phyloP scores from a whole-genome alignment of 2,888 invertebrate species.

The Lasiommata megera region DNA sequence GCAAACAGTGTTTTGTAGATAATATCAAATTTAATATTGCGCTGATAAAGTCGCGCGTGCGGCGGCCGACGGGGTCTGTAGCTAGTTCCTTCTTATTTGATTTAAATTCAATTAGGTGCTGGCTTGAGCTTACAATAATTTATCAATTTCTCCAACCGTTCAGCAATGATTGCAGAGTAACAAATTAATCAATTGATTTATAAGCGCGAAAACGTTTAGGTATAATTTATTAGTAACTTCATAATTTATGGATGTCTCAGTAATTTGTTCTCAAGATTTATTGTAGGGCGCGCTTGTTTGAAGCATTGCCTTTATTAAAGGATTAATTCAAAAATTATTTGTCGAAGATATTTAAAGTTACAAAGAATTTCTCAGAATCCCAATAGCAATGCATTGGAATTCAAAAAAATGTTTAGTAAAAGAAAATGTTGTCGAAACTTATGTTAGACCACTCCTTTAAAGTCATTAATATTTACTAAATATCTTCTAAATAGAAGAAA shows the following conservation, averaged over 20 bases:
- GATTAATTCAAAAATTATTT: neutral
- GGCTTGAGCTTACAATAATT: neutral
- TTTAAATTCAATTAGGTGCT: neutral
- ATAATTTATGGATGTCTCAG: conserved; percentile 4
- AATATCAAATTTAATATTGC: too few relatives aligned
- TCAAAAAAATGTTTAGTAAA: too few relatives aligned
- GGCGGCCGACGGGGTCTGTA: too few relatives aligned
- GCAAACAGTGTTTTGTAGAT: too few relatives aligned
- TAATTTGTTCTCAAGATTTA: conserved; percentile 2
- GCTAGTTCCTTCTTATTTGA: neutral
- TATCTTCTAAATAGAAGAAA: too few relatives aligned
- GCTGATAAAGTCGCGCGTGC: too few relatives aligned
- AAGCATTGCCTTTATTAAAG: neutral
- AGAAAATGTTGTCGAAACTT: too few relatives aligned
- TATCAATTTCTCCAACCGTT: neutral
- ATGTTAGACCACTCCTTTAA: too few relatives aligned
- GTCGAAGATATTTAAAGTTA: neutral
- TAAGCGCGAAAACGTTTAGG: neutral
- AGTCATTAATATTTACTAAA: too few relatives aligned
- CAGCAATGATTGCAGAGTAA: neutral
- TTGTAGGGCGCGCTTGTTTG: neutral
- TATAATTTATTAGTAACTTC: conserved; percentile 6
- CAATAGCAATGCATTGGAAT: neutral
- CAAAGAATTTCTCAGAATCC: neutral
- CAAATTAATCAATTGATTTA: conserved; percentile 9